These are phyloP conservation scores for Loripinus fragilis DNA, from an alignment of 2,888 invertebrate genomes.

Conservation along the genomic window DNA sequence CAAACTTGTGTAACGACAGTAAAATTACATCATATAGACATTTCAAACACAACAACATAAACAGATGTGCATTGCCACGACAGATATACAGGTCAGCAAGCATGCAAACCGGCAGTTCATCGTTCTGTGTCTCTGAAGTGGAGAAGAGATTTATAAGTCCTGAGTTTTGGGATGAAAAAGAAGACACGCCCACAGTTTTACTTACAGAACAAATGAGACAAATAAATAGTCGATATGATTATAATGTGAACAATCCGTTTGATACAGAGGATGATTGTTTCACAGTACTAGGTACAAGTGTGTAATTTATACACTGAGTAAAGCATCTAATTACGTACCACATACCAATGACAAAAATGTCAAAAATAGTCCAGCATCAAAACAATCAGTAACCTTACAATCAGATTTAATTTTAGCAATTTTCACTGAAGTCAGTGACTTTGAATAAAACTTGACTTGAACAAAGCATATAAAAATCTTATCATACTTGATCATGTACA, in stretches of 20 bases:
- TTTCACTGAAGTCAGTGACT: too few species aligned
- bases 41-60: neutral
- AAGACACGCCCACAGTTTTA: neutral
- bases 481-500: too few species aligned
- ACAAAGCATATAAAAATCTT: too few species aligned
- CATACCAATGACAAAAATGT: too few species aligned
- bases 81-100: neutral
- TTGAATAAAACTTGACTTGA: too few species aligned
- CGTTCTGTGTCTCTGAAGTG: neutral
- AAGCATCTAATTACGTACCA: too few species aligned
- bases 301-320: too few species aligned
- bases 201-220: conserved; percentile 1
- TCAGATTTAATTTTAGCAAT: too few species aligned
- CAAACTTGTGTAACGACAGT: too few species aligned
- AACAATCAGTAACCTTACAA: too few species aligned
- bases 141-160: conserved; percentile 10
- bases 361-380: too few species aligned
- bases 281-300: neutral
- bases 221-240: neutral
- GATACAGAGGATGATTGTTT: neutral
- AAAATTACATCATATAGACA: neutral
- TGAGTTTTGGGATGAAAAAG: neutral
- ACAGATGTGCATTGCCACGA: neutral
- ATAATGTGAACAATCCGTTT: neutral
- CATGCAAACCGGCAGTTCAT: neutral